Conservation (phyloP, 2,797 vertebrate genomes). For the Malacoraja senta region DNA sequence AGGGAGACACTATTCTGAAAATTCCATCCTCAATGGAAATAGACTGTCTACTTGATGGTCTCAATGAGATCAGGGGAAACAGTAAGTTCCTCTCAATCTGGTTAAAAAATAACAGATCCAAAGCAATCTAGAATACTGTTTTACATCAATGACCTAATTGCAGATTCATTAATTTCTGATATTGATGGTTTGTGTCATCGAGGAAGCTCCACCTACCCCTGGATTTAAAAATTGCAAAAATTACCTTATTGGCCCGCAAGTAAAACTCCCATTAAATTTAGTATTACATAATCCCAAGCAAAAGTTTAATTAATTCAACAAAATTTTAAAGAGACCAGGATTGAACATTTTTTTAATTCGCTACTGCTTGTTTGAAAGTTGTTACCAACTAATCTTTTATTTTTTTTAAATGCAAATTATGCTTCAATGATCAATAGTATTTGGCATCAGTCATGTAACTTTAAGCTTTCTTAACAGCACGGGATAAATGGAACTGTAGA, state of each 20-base stretch:
- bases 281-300: not conserved
- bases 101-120: not conserved
- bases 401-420: not conserved
- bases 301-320: not conserved
- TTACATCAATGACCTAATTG: not conserved
- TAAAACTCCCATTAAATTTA: not conserved
- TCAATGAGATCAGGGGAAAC: not conserved
- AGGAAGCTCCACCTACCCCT: not conserved
- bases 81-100: not conserved
- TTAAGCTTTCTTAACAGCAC: not conserved
- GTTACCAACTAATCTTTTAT: too few species aligned
- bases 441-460: not conserved
- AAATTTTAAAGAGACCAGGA: not conserved
- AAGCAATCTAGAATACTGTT: not conserved
- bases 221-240: not conserved
- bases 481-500: not conserved
- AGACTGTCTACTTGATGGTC: not conserved
- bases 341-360: not conserved
- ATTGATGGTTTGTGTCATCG: not conserved
- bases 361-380: not conserved
- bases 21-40: not conserved
- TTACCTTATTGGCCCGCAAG: not conserved
- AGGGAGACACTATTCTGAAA: not conserved
- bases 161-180: not conserved
- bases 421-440: not conserved